phyloP scores from a whole-genome alignment of 2,888 invertebrate species.

The Aproaerema taeniolella region DNA sequence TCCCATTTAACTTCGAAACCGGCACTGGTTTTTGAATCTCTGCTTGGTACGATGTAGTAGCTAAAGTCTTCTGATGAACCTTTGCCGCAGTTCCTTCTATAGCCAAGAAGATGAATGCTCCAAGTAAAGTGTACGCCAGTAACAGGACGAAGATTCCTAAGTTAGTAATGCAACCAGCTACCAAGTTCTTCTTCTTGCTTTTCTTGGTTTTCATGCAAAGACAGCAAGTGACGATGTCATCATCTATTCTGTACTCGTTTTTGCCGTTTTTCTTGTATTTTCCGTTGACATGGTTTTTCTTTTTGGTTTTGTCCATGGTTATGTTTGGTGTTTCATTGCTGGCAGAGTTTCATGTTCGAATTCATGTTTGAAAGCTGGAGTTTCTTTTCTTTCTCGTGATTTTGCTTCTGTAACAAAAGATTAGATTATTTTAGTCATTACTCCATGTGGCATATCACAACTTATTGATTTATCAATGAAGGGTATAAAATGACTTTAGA shows the following conservation, averaged over 20 bases:
- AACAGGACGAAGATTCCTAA: conserved; percentile 88
- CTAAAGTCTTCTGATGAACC: conserved; percentile 69
- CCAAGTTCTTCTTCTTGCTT: conserved; percentile 64
- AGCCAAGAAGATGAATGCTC: conserved; percentile 89
- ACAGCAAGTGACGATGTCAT: conserved; percentile 63
- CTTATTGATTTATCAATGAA: too few species aligned
- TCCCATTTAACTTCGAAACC: conserved; percentile 50
- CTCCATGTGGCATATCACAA: too few species aligned
- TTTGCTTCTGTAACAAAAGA: too few species aligned
- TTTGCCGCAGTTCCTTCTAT: conserved; percentile 84
- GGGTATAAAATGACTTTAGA: too few species aligned
- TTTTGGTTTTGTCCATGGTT: conserved; percentile 69
- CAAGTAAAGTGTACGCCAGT: conserved; percentile 84
- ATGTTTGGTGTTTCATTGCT: conserved; percentile 26
- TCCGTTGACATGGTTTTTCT: conserved; percentile 63
- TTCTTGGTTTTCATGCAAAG: conserved; percentile 69
- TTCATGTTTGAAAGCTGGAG: neutral
- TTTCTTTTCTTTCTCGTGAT: too few species aligned
- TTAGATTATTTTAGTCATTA: too few species aligned
- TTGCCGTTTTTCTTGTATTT: conserved; percentile 67
- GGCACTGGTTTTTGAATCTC: conserved; percentile 52
- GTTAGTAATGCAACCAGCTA: conserved; percentile 86
- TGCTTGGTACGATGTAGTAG: conserved; percentile 66
- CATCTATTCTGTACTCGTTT: conserved; percentile 52
- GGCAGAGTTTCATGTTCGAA: neutral